Percentiles rank a stretch among this genome's conserved stretches.
phyloP scores from a whole-genome alignment of 2,113 vertebrate genomes.

The human (Homo sapiens) region DNA sequence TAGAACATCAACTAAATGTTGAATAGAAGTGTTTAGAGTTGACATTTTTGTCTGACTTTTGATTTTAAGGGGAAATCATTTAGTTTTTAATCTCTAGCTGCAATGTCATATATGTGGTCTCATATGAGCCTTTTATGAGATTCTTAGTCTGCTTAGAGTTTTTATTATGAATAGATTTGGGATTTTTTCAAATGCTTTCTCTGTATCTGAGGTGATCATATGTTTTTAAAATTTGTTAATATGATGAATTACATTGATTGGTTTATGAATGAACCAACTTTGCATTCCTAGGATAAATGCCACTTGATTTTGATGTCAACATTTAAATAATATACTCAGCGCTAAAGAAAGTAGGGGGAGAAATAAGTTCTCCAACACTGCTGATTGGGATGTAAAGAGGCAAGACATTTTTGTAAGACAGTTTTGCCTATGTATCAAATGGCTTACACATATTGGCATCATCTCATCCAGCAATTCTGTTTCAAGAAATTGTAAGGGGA shows the following conservation, averaged over 20 bases:
- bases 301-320: background rate
- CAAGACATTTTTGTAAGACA: background rate
- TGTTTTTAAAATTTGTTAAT: background rate
- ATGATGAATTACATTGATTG: background rate
- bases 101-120: background rate
- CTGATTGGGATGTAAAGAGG: background rate
- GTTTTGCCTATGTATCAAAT: background rate
- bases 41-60: background rate
- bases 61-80: background rate
- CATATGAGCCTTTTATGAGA: background rate
- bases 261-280: background rate
- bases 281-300: background rate
- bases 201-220: background rate
- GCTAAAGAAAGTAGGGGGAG: background rate
- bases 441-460: background rate
- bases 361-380: background rate
- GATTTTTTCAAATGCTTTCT: background rate
- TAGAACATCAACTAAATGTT: background rate
- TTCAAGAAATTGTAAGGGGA: background rate
- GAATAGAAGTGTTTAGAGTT: background rate
- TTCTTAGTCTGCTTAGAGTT: background rate
- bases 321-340: background rate
- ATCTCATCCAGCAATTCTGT: background rate
- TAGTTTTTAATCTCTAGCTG: background rate
- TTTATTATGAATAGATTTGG: background rate